These are phyloP conservation scores for Ecliptopera silaceata DNA, from an alignment of 2,888 invertebrate genomes.

Conservation along the genomic window DNA sequence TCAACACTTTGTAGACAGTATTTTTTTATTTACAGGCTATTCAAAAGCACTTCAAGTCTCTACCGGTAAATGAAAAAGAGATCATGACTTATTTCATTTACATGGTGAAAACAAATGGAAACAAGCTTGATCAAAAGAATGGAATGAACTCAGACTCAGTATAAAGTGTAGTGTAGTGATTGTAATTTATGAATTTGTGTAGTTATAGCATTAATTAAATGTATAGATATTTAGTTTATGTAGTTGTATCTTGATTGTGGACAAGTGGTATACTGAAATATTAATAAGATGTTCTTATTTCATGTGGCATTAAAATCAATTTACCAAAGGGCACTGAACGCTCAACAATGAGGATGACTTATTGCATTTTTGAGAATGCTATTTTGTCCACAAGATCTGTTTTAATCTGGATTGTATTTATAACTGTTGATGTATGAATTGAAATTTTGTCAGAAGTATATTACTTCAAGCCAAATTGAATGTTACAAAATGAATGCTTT, in stretches of 20 bases:
- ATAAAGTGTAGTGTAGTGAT: slow-evolving; percentile 58
- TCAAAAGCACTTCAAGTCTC: slow-evolving; percentile 97
- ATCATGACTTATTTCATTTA: slow-evolving; percentile 97
- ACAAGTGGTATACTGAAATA: slow-evolving; percentile 3
- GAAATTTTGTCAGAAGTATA: slow-evolving; percentile 54
- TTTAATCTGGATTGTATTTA: slow-evolving; percentile 53
- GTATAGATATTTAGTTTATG: slow-evolving; percentile 44
- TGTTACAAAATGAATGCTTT: slow-evolving; percentile 37
- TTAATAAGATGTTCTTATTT: background rate
- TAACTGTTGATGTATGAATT: slow-evolving; percentile 49
- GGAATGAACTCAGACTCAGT: slow-evolving; percentile 86
- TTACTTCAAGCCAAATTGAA: slow-evolving; percentile 58
- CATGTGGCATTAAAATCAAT: background rate
- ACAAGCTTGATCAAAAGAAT: slow-evolving; percentile 93
- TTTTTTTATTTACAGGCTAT: slow-evolving; percentile 87
- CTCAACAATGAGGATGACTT: background rate
- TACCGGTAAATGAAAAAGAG: slow-evolving; percentile 97
- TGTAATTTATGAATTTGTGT: slow-evolving; percentile 53
- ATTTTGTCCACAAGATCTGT: slow-evolving; percentile 9
- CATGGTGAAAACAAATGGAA: slow-evolving; percentile 96
- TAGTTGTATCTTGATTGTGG: slow-evolving; percentile 41
- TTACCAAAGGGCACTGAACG: background rate
- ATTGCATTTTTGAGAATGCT: background rate
- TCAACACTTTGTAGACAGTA: no score
- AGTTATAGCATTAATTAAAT: slow-evolving; percentile 46